Evolutionary conservation across 1,140 invertebrate species (phyloP).

Genomic region (Meloidogyne exigua): DNA sequence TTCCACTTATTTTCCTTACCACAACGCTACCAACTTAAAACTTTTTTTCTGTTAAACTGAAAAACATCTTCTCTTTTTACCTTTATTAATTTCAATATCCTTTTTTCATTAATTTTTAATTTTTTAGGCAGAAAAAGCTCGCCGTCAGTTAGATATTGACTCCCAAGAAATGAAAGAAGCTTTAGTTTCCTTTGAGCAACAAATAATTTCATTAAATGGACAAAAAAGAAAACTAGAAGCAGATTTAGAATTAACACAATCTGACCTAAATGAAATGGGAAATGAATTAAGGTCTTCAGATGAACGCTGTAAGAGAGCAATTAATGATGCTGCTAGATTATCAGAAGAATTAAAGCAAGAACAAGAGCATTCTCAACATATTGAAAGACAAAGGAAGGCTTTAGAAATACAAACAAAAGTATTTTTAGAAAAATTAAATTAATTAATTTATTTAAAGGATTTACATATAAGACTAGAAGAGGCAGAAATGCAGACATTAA

Average conservation of each 20-base stretch:
- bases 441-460: slow-evolving; percentile 68
- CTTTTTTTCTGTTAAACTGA: too few relatives aligned
- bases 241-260: slow-evolving; percentile 84
- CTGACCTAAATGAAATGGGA: slow-evolving; percentile 91
- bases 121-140: slow-evolving; percentile 72
- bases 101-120: not conserved
- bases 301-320: slow-evolving; percentile 68
- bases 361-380: slow-evolving; percentile 93
- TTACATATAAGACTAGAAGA: slow-evolving; percentile 87
- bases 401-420: slow-evolving; percentile 71
- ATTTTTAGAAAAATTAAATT: not conserved
- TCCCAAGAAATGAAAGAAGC: slow-evolving; percentile 93
- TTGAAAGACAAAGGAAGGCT: slow-evolving; percentile 94
- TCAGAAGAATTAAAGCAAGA: slow-evolving; percentile 96
- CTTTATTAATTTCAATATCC: not conserved
- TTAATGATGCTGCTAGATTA: slow-evolving; percentile 88
- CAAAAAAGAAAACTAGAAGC: slow-evolving; percentile 98
- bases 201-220: slow-evolving; percentile 84
- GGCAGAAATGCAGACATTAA: slow-evolving; percentile 89
- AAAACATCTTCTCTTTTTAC: too few relatives aligned
- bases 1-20: too few relatives aligned
- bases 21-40: too few relatives aligned
- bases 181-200: slow-evolving; percentile 86
- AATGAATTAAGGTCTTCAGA: slow-evolving; percentile 73
- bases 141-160: slow-evolving; percentile 93